A percentile compares a stretch with the other conserved stretches of the same genome.
Conservation (phyloP, 1,140 invertebrate species). For the Pectinophora gossypiella region DNA sequence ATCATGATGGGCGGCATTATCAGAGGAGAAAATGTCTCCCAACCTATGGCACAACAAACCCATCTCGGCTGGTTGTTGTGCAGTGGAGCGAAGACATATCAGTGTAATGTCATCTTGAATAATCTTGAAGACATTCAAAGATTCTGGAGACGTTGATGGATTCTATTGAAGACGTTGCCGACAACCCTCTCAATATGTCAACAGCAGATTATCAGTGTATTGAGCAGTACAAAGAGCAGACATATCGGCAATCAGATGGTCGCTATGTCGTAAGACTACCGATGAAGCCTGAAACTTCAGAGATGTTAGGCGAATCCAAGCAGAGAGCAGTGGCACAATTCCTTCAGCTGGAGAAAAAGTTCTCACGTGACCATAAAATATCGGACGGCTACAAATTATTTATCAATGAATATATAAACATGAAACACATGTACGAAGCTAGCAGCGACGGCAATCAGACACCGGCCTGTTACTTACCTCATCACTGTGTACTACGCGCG, state of each 20-base stretch:
- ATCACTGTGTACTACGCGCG: slow-evolving; percentile 11
- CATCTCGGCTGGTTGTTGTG: neutral
- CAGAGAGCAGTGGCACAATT: slow-evolving; percentile 18
- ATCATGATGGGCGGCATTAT: slow-evolving; percentile 11
- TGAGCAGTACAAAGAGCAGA: neutral
- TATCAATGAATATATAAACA: slow-evolving; percentile 30
- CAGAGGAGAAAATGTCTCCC: neutral
- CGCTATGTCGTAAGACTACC: slow-evolving; percentile 22
- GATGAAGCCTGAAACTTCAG: slow-evolving; percentile 14
- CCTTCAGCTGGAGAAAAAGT: neutral
- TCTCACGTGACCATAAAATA: slow-evolving; percentile 3
- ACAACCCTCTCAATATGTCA: slow-evolving; percentile 12
- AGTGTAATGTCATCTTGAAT: slow-evolving; percentile 3
- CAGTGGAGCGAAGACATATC: neutral
- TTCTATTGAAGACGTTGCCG: slow-evolving; percentile 33
- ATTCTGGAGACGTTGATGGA: slow-evolving; percentile 40
- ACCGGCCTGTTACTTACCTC: slow-evolving; percentile 6
- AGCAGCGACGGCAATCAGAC: neutral
- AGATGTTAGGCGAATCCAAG: slow-evolving; percentile 19
- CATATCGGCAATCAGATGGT: slow-evolving; percentile 13
- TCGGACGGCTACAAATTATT: slow-evolving; percentile 19
- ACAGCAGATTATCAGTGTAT: slow-evolving; percentile 25
- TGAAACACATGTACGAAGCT: neutral
- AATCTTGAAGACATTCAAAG: slow-evolving; percentile 12
- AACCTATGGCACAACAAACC: slow-evolving; percentile 1